Evolutionary conservation across 2,888 invertebrate species (phyloP).

Genomic region (Pristionchus maxplancki): DNA sequence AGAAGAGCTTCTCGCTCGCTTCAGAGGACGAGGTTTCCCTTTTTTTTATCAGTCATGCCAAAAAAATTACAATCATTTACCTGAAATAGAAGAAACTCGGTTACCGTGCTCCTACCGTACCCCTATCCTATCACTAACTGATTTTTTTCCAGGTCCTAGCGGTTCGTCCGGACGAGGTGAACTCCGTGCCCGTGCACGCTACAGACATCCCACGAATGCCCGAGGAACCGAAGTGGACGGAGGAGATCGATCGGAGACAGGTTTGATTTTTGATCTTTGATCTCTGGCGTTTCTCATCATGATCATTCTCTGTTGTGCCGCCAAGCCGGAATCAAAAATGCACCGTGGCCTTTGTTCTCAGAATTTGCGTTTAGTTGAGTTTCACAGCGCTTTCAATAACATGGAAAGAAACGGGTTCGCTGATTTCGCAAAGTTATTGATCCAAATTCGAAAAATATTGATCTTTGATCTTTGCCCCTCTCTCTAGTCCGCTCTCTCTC

Average conservation of each 20-base stretch:
- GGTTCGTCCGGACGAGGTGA: conserved; percentile 47
- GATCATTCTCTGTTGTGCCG: no score
- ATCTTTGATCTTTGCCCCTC: not conserved
- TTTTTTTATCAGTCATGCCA: not conserved
- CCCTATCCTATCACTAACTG: not conserved
- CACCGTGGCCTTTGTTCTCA: no score
- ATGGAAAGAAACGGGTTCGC: no score
- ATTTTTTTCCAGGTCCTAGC: not conserved
- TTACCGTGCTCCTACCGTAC: not conserved
- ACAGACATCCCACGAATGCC: conserved; percentile 55
- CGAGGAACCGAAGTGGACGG: conserved; percentile 75
- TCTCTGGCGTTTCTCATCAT: no score
- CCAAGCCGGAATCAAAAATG: no score
- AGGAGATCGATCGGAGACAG: conserved; percentile 71
- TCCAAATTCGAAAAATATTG: not conserved
- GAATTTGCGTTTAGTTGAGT: conserved; percentile 25
- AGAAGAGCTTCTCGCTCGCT: conserved; percentile 38
- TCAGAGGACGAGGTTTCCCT: conserved; percentile 37
- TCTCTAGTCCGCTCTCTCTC: not conserved
- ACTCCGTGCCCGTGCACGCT: conserved; percentile 6
- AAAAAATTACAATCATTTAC: not conserved
- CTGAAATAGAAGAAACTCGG: no score
- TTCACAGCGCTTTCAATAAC: not conserved
- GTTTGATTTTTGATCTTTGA: conserved; percentile 52
- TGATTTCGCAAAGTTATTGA: no score